Evolutionary conservation across 2,113 vertebrate species (phyloP).

Genomic region (Micronycteris hirsuta): DNA sequence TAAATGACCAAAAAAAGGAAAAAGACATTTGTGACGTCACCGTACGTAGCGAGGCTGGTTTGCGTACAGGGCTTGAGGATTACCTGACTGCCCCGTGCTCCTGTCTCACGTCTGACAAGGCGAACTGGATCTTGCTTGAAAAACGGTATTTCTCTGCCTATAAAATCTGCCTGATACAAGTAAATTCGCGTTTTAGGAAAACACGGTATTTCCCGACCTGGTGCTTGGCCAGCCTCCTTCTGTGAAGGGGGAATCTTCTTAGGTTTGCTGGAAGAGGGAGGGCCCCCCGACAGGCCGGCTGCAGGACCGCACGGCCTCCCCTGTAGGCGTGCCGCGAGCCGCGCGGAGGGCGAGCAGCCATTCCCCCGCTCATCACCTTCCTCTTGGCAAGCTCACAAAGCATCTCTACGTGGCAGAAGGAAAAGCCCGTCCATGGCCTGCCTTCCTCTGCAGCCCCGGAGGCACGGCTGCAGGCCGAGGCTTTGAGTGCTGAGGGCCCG

Average conservation of each 20-base stretch:
- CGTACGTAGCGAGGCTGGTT: neutral
- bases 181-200: neutral
- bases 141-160: neutral
- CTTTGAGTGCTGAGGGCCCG: no score
- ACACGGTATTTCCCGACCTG: neutral
- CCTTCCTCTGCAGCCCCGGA: neutral
- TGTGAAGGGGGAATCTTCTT: neutral
- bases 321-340: rapidly evolving
- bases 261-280: neutral
- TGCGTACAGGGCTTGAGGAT: neutral
- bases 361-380: rapidly evolving
- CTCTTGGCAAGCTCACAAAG: neutral
- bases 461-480: neutral
- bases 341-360: rapidly evolving
- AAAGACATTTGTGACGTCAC: neutral
- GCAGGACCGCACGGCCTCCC: neutral
- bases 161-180: neutral
- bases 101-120: neutral
- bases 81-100: neutral
- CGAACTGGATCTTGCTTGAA: neutral
- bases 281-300: no score
- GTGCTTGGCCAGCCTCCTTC: neutral
- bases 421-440: neutral
- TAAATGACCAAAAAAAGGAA: neutral
- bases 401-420: neutral